A percentile compares a stretch with the other conserved stretches of the same genome.
Evolutionary conservation across 2,888 invertebrate genomes (phyloP).

Genomic region (Ormyrus labotus): DNA sequence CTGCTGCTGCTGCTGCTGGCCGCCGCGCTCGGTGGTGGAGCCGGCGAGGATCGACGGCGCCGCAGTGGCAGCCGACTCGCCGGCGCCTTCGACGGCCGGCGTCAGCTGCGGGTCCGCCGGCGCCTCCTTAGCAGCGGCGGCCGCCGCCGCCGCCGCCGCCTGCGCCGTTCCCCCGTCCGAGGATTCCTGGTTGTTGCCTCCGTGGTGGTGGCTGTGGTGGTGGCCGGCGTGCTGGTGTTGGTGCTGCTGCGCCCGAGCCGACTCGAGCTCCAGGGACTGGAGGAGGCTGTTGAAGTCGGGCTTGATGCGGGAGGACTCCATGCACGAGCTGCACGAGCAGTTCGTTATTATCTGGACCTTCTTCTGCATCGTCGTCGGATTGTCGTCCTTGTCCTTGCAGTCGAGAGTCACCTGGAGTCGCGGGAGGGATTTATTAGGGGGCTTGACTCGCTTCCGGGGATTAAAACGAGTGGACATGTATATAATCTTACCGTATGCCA

Average conservation of each 20-base stretch:
- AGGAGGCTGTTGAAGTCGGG: slow-evolving; percentile 72
- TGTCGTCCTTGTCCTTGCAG: slow-evolving; percentile 78
- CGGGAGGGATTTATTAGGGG: neutral
- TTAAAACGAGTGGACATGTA: too few relatives aligned
- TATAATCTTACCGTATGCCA: slow-evolving; percentile 80
- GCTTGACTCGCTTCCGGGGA: too few relatives aligned
- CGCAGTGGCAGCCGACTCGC: slow-evolving; percentile 17
- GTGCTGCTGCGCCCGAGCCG: slow-evolving; percentile 33
- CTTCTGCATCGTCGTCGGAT: slow-evolving; percentile 78
- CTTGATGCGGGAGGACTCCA: slow-evolving; percentile 74
- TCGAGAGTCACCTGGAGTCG: slow-evolving; percentile 78
- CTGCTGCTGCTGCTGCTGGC: neutral
- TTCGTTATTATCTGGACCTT: slow-evolving; percentile 82
- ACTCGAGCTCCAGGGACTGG: slow-evolving; percentile 64
- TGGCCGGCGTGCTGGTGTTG: slow-evolving; percentile 77
- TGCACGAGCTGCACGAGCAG: slow-evolving; percentile 82
- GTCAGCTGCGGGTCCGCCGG: neutral
- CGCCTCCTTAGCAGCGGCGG: neutral
- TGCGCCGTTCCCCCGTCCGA: too few relatives aligned
- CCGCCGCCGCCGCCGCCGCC: slow-evolving; percentile 1
- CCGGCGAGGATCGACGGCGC: slow-evolving; percentile 10
- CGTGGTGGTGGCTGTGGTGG: too few relatives aligned
- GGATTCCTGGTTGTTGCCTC: too few relatives aligned
- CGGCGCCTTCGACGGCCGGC: slow-evolving; percentile 14
- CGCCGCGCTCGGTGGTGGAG: neutral